Conservation (phyloP, 2,888 invertebrate species). For the Drosophila bunnanda region DNA sequence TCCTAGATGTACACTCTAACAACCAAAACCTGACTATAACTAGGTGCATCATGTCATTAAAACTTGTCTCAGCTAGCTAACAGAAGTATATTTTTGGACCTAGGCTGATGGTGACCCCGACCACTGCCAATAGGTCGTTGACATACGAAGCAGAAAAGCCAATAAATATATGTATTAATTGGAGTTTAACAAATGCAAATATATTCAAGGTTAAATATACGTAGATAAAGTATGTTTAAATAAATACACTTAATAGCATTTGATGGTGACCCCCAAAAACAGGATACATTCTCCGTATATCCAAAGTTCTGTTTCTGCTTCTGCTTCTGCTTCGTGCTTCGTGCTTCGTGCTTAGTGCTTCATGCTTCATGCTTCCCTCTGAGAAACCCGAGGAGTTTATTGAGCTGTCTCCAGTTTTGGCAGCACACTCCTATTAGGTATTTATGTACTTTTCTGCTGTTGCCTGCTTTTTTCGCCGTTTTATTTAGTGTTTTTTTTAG, state of each 20-base stretch:
- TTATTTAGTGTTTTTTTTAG: slow-evolving; percentile 10
- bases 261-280: slow-evolving; percentile 12
- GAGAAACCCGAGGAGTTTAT: slow-evolving; percentile 13
- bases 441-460: slow-evolving; percentile 30
- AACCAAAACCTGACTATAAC: background rate
- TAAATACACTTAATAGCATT: background rate
- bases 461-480: slow-evolving; percentile 7
- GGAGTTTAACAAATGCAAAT: slow-evolving; percentile 10
- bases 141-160: slow-evolving; percentile 6
- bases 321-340: background rate
- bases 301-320: slow-evolving; percentile 1
- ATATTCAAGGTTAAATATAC: slow-evolving; percentile 1
- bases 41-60: background rate
- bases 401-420: slow-evolving; percentile 27
- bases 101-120: slow-evolving; percentile 2
- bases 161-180: slow-evolving; percentile 3
- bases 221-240: background rate
- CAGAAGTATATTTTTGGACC: background rate
- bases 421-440: slow-evolving; percentile 14
- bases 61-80: background rate
- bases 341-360: background rate
- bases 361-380: background rate
- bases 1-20: background rate
- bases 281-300: slow-evolving; percentile 4
- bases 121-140: slow-evolving; percentile 24